phyloP scores from a whole-genome alignment of 2,113 vertebrate genomes.

The Neogobius melanostomus region DNA sequence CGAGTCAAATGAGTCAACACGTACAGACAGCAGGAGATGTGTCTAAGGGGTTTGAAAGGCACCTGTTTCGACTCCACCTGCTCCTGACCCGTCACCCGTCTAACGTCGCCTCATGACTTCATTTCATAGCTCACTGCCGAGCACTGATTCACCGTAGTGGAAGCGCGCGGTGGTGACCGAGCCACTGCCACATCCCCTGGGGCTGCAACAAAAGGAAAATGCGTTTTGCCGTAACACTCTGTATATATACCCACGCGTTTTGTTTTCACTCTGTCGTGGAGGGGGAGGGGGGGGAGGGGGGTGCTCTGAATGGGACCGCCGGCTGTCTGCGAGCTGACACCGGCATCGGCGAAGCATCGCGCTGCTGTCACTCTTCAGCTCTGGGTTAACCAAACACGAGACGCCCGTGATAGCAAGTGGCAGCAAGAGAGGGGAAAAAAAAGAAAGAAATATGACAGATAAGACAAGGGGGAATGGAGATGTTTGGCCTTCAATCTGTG shows the following conservation, averaged over 20 bases:
- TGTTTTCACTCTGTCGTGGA: not conserved
- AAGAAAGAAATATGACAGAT: slow-evolving; percentile 12
- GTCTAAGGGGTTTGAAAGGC: not conserved
- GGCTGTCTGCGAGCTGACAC: slow-evolving; percentile 45
- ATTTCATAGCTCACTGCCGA: slow-evolving; percentile 25
- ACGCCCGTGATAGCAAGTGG: slow-evolving; percentile 5
- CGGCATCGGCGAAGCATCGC: slow-evolving; percentile 44
- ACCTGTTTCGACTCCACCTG: slow-evolving; percentile 1
- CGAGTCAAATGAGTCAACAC: not conserved
- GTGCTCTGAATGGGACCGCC: slow-evolving; percentile 23
- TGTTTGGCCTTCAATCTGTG: slow-evolving; percentile 55
- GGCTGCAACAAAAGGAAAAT: slow-evolving; percentile 15
- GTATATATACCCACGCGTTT: slow-evolving; percentile 40
- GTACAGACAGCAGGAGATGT: not conserved
- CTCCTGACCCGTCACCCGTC: not conserved
- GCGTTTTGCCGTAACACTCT: slow-evolving; percentile 19
- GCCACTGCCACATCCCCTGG: slow-evolving; percentile 22
- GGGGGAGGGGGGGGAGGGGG: not conserved
- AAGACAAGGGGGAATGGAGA: slow-evolving; percentile 38
- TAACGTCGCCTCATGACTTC: not conserved
- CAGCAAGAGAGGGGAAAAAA: not conserved
- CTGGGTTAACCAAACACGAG: slow-evolving; percentile 46
- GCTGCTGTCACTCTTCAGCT: slow-evolving; percentile 48
- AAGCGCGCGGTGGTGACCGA: slow-evolving; percentile 9
- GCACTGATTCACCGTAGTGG: slow-evolving; percentile 22